Evolutionary conservation across 64 coral and sea anemone species (phyloP).

Genomic region (Stichodactyla mertensii): DNA sequence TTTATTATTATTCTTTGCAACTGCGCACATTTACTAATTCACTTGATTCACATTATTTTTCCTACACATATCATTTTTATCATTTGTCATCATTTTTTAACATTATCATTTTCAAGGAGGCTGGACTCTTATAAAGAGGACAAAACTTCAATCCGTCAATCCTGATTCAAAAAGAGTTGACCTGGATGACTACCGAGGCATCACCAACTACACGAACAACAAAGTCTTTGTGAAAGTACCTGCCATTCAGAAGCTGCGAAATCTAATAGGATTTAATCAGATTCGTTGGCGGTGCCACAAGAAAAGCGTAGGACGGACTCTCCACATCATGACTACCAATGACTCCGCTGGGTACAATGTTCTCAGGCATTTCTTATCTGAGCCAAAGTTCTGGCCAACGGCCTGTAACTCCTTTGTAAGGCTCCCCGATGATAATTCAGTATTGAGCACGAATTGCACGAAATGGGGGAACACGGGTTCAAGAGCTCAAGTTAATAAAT

Average conservation of each 20-base stretch:
- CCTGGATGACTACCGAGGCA: slow-evolving; percentile 37
- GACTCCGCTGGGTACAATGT: slow-evolving; percentile 26
- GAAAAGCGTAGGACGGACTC: slow-evolving; percentile 48
- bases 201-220: slow-evolving; percentile 41
- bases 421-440: slow-evolving; percentile 50
- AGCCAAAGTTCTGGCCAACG: background rate
- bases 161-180: slow-evolving; percentile 31
- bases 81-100: background rate
- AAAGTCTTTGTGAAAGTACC: background rate
- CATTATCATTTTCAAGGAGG: background rate
- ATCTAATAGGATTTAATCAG: slow-evolving; percentile 51
- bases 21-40: no score
- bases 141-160: background rate
- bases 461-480: slow-evolving; percentile 43
- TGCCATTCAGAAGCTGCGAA: slow-evolving; percentile 35
- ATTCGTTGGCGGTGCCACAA: slow-evolving; percentile 45
- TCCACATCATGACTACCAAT: slow-evolving; percentile 75
- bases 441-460: slow-evolving; percentile 35
- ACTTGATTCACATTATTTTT: no score
- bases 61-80: no score
- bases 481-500: slow-evolving; percentile 1
- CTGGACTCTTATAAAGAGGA: slow-evolving; percentile 8
- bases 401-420: slow-evolving; percentile 55
- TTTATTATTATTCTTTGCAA: no score
- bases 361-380: slow-evolving; percentile 14